A percentile compares a stretch with the other conserved stretches of the same genome.
These are phyloP conservation scores for Danio jaintianensis DNA, from an alignment of 2,797 vertebrate genomes.

Conservation along the genomic window DNA sequence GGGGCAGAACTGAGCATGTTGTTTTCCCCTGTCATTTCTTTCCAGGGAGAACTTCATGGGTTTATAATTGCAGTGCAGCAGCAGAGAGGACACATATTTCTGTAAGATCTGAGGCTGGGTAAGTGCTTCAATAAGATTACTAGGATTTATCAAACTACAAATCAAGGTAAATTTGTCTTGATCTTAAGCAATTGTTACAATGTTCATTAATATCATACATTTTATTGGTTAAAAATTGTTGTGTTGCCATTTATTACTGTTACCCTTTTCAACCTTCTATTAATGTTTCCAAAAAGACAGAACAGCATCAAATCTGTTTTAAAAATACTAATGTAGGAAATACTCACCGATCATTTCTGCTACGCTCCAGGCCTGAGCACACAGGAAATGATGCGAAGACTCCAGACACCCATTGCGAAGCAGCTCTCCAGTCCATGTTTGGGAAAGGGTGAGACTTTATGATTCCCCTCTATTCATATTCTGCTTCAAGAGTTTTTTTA, in stretches of 20 bases:
- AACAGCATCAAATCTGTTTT: background rate
- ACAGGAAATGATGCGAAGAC: conserved; percentile 68
- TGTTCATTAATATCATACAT: background rate
- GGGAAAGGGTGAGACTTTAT: conserved; percentile 69
- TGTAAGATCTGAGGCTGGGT: conserved; percentile 1
- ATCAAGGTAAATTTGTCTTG: background rate
- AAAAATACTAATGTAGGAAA: background rate
- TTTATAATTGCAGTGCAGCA: conserved; percentile 13
- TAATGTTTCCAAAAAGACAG: background rate
- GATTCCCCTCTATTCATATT: background rate
- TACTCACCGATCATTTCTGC: background rate
- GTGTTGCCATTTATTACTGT: background rate
- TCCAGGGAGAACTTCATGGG: conserved; percentile 22
- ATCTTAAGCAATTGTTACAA: background rate
- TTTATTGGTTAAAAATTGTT: background rate
- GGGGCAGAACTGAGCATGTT: conserved; percentile 33
- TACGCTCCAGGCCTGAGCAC: conserved; percentile 29
- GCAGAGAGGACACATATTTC: conserved; percentile 4
- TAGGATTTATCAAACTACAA: background rate
- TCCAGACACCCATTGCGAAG: conserved; percentile 66
- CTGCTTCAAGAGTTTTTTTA: background rate
- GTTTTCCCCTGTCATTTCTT: background rate
- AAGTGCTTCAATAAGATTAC: conserved; percentile 3
- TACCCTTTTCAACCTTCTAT: background rate
- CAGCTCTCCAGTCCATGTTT: conserved; percentile 72